Evolutionary conservation across 1,140 invertebrate species (phyloP), one percentile per base, ranked within the genome.

Genomic region (Lepidurus apus): DNA sequence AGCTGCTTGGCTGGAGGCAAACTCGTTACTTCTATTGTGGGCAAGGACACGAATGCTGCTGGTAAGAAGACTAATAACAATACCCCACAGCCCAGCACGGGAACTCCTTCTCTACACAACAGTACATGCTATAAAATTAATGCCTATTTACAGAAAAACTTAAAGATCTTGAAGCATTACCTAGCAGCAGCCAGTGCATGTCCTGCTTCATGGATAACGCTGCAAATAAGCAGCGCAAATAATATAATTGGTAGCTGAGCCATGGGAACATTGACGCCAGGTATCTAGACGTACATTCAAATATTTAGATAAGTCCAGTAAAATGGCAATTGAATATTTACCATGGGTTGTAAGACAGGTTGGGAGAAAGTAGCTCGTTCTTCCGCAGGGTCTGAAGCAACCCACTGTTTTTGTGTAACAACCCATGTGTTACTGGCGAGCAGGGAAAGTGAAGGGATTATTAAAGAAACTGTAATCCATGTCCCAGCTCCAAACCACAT

Each of bases 201-300:
- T n/a, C 53, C 53, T 65, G 53, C 53, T 65, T 65, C 53, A 65
- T 65, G 53, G 21, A 65, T 65, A n/a, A 65, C 53, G 13, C 53
- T 65, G 53, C 53, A 65, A 65, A 65, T 21, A 13, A 65, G 13
- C 21, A 65, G 10, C 1, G 53, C 53, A 65, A 65, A 65, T 21
- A 65, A 65, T n/a, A 65, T 17, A 7, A 65, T 65, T 65, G 53
- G 53, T 7, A 65, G 53, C 53, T 65, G 53, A n/a, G 53, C 21
- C 53, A 65, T 21, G 21, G 53, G 53, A 7, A 65, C 53, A 17
- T 65, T 65, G 17, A 65, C 21, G 1, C 53, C 53, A 65, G 53
- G 53, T n/a, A 65, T 65, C 53, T 65, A 17, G 17, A 65, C 8
- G n/a, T 65, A 65, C 45, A 47, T 34, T 34, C 34, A 34, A 10